Base-by-base conservation (phyloP, 2,797 vertebrate species). In the Carduelis carduelis region DNA sequence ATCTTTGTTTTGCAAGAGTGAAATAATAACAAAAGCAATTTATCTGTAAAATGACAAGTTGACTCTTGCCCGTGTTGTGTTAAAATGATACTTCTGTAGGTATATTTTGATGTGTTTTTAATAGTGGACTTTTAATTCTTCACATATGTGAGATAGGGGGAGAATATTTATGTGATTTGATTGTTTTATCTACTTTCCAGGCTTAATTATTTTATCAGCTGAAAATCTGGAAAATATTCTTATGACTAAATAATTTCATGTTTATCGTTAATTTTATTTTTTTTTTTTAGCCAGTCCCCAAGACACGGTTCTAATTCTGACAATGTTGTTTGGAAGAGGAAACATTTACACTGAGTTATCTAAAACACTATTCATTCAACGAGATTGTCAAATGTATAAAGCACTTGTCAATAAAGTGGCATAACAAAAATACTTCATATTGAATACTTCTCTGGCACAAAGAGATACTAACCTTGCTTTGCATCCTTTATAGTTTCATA, bases 141-240 rank as follows among this genome's bases (percentile, higher is more conserved):
- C 90, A 87, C 84, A 83, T 93, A 68, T 87, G 88, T 86, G 35
- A 88, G 71, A 76, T 37, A 71, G 65, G 80, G 91, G 80, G 21
- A 32, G 32, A 94, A 87, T 96, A 93, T 96, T 97, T 97, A 74
- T 89, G 52, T 79, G 69, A 91, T 95, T 96, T 95, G 91, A 90
- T 96, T 95, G 63, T 41, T 91, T 97, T 96, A 97, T 97, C 92
- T 94, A 60, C 90, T 97, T 97, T 97, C 91, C 87, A 96, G 84
- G 63, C 75, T 96, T 74, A 97, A 95, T 97, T 97, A 97, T 97
- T 98, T 98, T 97, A 98, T 97, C 93, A 96, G 89, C 90, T 97
- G 94, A 98, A 97, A 97, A 94, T 71, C 72, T 98, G 96, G 90
- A 97, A 97, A 97, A 95, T 93, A 91, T 91, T 85, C 82, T 96